A percentile compares a stretch with the other conserved stretches of the same genome.
Evolutionary conservation across 1,140 invertebrate genomes (phyloP).

Genomic region (Caenorhabditis briggsae): DNA sequence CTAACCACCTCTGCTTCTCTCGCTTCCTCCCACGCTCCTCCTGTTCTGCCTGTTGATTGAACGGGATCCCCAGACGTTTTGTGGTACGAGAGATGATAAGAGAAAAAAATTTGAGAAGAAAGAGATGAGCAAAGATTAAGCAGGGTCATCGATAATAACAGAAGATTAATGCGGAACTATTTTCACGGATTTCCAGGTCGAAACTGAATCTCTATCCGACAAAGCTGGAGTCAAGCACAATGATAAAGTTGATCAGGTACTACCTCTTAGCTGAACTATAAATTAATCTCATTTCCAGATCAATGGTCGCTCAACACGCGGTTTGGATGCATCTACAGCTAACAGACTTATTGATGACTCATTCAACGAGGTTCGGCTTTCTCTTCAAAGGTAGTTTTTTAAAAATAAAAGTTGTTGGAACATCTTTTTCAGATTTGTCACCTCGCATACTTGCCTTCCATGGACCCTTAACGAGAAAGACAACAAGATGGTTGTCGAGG

Average conservation of each 20-base stretch:
- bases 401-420: not conserved
- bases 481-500: slow-evolving; percentile 66
- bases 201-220: slow-evolving; percentile 63
- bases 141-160: not conserved
- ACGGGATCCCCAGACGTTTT: not conserved
- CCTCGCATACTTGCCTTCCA: slow-evolving; percentile 58
- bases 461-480: slow-evolving; percentile 68
- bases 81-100: not conserved
- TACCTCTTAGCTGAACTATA: not conserved
- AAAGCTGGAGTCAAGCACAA: slow-evolving; percentile 60
- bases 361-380: slow-evolving; percentile 57
- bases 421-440: slow-evolving; percentile 60
- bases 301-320: slow-evolving; percentile 41
- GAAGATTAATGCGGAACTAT: not conserved
- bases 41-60: slow-evolving; percentile 2
- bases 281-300: slow-evolving; percentile 12
- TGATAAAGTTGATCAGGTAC: slow-evolving; percentile 59
- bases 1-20: not conserved
- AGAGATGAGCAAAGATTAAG: slow-evolving; percentile 25
- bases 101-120: not conserved
- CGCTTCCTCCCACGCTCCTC: slow-evolving; percentile 16
- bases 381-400: slow-evolving; percentile 58
- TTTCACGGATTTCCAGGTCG: slow-evolving; percentile 55
- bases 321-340: slow-evolving; percentile 43
- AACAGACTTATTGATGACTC: slow-evolving; percentile 54